phyloP scores from a whole-genome alignment of 2,888 invertebrate species.

The Kryphioiulus occultus region DNA sequence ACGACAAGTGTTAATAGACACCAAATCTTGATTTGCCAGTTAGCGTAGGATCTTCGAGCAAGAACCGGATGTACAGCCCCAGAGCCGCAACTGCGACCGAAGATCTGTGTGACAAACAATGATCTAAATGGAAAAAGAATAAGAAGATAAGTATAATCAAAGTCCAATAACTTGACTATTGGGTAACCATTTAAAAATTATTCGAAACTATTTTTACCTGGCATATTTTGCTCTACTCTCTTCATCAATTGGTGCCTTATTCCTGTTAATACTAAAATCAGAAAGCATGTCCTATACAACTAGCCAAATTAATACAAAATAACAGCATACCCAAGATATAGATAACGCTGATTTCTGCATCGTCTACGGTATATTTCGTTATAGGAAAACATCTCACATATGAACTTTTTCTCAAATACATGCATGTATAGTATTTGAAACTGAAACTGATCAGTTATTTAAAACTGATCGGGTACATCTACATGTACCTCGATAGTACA shows the following conservation, averaged over 20 bases:
- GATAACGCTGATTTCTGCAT: not conserved
- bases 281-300: not conserved
- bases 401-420: not conserved
- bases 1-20: not conserved
- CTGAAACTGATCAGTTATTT: no score
- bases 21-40: not conserved
- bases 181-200: not conserved
- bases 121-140: not conserved
- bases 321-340: not conserved
- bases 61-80: slow-evolving; percentile 8
- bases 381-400: not conserved
- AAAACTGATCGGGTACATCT: no score
- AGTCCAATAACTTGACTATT: not conserved
- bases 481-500: no score
- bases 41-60: slow-evolving; percentile 46
- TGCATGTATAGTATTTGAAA: no score
- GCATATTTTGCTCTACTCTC: slow-evolving; percentile 13
- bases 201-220: not conserved
- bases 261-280: slow-evolving; percentile 14
- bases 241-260: not conserved
- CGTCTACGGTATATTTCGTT: no score
- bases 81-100: slow-evolving; percentile 46
- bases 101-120: slow-evolving; percentile 45
- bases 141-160: not conserved
- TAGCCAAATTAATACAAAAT: no score